Conservation (phyloP, 2,888 invertebrate genomes). For the Caenorhabditis panamensis region DNA sequence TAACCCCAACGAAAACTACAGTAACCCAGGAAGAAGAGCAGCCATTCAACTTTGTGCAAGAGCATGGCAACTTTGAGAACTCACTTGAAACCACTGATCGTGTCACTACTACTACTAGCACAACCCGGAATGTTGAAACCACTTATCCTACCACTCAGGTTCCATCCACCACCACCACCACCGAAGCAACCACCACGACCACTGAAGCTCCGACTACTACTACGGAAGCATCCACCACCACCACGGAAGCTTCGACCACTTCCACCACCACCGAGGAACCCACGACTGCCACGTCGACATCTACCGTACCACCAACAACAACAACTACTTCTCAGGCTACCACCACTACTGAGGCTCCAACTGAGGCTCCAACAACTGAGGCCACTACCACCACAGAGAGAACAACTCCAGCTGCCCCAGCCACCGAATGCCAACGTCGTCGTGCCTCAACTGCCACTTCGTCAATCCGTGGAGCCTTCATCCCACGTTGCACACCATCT, state of each 20-base stretch:
- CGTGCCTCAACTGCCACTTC: conserved; percentile 67
- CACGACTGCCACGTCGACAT: conserved; percentile 15
- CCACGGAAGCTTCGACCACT: too few species aligned
- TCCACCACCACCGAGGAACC: conserved; percentile 16
- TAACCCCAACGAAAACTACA: conserved; percentile 7
- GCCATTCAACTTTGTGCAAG: conserved; percentile 49
- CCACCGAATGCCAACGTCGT: conserved; percentile 76
- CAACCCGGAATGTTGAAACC: too few species aligned
- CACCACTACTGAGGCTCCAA: conserved; percentile 28
- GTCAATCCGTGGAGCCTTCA: conserved; percentile 82
- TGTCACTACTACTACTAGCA: conserved; percentile 27
- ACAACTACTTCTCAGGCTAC: conserved; percentile 24
- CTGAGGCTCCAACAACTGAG: conserved; percentile 43
- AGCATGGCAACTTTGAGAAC: conserved; percentile 34
- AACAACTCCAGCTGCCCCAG: conserved; percentile 47
- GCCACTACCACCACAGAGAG: conserved; percentile 45
- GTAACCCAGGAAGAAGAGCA: conserved; percentile 48
- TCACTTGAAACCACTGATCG: conserved; percentile 16
- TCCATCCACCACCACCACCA: conserved; percentile 24
- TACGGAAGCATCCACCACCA: conserved; percentile 51
- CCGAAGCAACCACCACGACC: conserved; percentile 29
- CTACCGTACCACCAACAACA: conserved; percentile 12
- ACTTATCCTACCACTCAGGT: conserved; percentile 23
- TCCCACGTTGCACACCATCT: conserved; percentile 82
- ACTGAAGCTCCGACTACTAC: conserved; percentile 41